Evolutionary conservation across 2,113 vertebrate genomes (phyloP), one percentile per base, ranked within the genome.

Genomic region (Alectura lathami): DNA sequence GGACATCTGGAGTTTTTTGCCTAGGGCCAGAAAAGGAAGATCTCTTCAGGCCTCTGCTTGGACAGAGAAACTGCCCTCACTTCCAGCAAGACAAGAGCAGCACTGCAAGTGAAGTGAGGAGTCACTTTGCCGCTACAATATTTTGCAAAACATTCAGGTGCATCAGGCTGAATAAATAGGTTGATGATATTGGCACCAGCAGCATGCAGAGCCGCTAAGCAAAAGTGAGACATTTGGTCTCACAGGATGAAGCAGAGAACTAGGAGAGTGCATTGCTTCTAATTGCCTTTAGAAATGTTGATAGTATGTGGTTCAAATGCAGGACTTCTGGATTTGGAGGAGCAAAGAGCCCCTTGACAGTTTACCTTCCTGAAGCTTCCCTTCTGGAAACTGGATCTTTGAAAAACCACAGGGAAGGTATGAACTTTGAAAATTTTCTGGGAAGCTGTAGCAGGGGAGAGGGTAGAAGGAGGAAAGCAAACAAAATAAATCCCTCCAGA

Each of bases 1-100:
- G 48, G 42, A 62, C 50, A 48, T 15, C 34, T 76, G 72, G 59
- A 27, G 10, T 21, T 53, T 27, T 51, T 81, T 86, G 45, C 24
- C 22, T 4, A 1, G 17, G 50, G 11, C 16, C 21, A 54, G 60
- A 40, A 69, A 36, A 78, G 21, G 16, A 57, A 30, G 14, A 53
- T 24, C 8, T 68, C n/a, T 70, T 53, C 11, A 64, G 43, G 53
- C 11, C 15, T 86, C 50, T 56, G 12, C 16, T 70, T 11, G 2
- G 18, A 30, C 1, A 0, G 36, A 8, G 17, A 56, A 23, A 11
- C 13, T 43, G 21, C 27, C 27, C 27, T 0, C 0, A 13, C 2
- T 3, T 45, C 17, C 9, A 43, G 42, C 20, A n/a, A 76, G 73
- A 34, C 30, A 59, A 50, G 30, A 83, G 43, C 40, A 68, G 38